These are phyloP conservation scores for Macrotus californicus DNA, from an alignment of 2,113 vertebrate species.

Conservation along the genomic window DNA sequence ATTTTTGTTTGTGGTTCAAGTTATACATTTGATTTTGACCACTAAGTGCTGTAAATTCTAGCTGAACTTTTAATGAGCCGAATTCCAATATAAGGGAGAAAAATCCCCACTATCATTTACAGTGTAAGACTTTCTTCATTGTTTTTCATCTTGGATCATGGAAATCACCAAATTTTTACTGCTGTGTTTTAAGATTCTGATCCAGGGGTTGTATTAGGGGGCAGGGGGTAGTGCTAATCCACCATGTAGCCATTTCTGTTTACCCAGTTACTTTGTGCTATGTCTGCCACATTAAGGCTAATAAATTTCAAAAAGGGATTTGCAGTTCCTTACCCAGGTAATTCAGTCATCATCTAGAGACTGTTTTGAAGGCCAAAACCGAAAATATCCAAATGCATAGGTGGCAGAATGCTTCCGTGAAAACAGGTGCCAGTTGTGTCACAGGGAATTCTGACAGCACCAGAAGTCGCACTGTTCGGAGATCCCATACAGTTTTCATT, in stretches of 20 bases:
- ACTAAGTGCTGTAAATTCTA: slow-evolving; percentile 19
- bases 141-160: slow-evolving; percentile 66
- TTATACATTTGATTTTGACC: neutral
- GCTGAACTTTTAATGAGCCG: slow-evolving; percentile 29
- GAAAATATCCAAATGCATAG: neutral
- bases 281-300: neutral
- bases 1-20: neutral
- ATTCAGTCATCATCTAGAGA: slow-evolving; percentile 31
- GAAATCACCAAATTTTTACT: slow-evolving; percentile 74
- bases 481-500: neutral
- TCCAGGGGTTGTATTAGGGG: neutral
- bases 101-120: slow-evolving; percentile 65
- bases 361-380: neutral
- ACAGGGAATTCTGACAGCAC: neutral
- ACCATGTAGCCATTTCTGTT: slow-evolving; percentile 30
- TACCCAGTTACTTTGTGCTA: neutral
- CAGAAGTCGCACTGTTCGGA: neutral
- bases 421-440: neutral
- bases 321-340: neutral
- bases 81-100: slow-evolving; percentile 49
- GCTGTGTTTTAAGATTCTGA: slow-evolving; percentile 10
- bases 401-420: neutral
- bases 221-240: neutral
- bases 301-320: neutral
- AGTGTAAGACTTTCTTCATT: slow-evolving; percentile 60